Evolutionary conservation across 1,140 invertebrate species (phyloP).

Genomic region (Heliothis virescens): DNA sequence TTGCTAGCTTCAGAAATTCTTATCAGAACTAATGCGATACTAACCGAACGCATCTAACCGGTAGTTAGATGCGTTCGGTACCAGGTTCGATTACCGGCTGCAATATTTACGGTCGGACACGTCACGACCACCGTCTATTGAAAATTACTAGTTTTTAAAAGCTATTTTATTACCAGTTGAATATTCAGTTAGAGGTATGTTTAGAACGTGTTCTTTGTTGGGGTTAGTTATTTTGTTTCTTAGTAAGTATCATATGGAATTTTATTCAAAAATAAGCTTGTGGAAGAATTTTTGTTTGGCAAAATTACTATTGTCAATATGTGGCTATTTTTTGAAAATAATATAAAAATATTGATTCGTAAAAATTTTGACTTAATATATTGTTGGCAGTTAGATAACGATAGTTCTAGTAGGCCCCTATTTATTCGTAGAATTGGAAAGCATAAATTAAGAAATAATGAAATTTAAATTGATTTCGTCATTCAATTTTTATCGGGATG

Average conservation of each 20-base stretch:
- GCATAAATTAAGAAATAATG: too few species aligned
- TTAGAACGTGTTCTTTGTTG: neutral
- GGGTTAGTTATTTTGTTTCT: neutral
- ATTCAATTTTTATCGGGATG: too few species aligned
- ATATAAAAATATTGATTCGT: too few species aligned
- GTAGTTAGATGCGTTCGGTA: constrained; percentile 40
- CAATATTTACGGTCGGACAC: constrained; percentile 43
- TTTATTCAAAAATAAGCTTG: too few species aligned
- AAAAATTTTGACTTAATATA: too few species aligned
- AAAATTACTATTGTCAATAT: too few species aligned
- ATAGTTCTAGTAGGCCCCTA: too few species aligned
- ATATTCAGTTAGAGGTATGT: constrained; percentile 37
- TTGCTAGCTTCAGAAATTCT: constrained; percentile 20
- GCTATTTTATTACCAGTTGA: constrained; percentile 41
- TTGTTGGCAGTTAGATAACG: too few species aligned
- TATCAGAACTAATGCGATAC: constrained; percentile 44
- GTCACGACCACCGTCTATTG: constrained; percentile 44
- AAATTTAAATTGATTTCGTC: too few species aligned
- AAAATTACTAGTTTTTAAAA: constrained; percentile 50
- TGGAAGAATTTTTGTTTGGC: too few species aligned
- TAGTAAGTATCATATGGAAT: neutral
- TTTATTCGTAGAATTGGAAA: too few species aligned
- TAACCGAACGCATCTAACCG: constrained; percentile 41
- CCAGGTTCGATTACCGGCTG: constrained; percentile 44
- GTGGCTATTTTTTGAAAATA: too few species aligned